These are phyloP conservation scores for Dromococcyx pavoninus DNA, from an alignment of 2,797 vertebrate genomes.

Conservation along the genomic window DNA sequence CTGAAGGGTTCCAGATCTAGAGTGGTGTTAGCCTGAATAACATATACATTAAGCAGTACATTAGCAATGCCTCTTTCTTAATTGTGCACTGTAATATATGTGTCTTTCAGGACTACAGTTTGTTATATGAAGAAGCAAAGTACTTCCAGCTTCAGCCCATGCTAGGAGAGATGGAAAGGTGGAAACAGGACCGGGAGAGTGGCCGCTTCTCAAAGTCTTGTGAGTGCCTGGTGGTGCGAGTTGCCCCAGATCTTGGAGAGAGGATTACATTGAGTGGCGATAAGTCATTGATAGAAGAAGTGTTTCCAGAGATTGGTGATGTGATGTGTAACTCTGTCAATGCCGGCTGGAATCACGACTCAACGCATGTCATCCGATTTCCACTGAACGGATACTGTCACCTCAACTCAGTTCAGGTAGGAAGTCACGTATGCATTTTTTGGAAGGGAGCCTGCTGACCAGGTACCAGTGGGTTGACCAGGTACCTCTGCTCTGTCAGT, in stretches of 20 bases:
- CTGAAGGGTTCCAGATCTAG: neutral
- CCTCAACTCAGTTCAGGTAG: constrained; percentile 98
- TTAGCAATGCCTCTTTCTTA: neutral
- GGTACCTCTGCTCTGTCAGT: neutral
- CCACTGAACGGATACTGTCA: constrained; percentile 97
- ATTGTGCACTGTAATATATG: constrained; percentile 5
- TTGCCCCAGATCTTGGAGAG: constrained; percentile 95
- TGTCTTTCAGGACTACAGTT: constrained; percentile 89
- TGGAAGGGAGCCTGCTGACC: neutral
- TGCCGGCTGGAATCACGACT: constrained; percentile 98
- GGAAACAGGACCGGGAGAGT: constrained; percentile 93
- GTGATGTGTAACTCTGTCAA: constrained; percentile 99
- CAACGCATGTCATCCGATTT: constrained; percentile 96
- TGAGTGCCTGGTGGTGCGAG: constrained; percentile 95
- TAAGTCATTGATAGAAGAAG: constrained; percentile 96
- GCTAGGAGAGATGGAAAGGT: constrained; percentile 93
- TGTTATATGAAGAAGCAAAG: constrained; percentile 97
- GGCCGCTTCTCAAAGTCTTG: constrained; percentile 90
- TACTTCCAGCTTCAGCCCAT: constrained; percentile 98
- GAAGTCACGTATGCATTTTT: rapidly evolving
- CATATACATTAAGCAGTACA: neutral
- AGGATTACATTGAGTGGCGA: constrained; percentile 95
- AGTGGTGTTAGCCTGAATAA: neutral
- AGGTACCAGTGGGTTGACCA: neutral
- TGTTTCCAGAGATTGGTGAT: constrained; percentile 96